Base-by-base conservation (phyloP, 2,888 invertebrate genomes). In the Andrena trimmerana region DNA sequence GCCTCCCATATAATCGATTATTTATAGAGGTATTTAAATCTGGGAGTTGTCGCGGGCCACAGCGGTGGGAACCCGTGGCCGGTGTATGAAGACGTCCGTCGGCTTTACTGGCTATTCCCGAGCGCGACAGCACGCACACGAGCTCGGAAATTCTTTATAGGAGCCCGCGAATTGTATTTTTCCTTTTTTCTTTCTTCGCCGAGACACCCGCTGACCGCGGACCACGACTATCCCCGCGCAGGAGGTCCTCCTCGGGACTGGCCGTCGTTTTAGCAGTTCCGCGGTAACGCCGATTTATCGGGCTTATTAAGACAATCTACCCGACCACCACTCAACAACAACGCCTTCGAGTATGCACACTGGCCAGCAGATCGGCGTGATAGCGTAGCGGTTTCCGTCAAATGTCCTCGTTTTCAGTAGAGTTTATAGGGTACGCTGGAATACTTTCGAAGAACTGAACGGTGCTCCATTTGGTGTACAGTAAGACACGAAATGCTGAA, bases 1-100 rank as follows among this genome's bases (percentile, higher is more conserved):
- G 86, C 81, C 82, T 79, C 78, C 90, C 91, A 90, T 93, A 93
- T 92, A 93, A 92, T 92, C 91, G 92, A 92, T 92, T 93, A 93
- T 93, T 93, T 93, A 93, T 92, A 87, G 92, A 88, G 91, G 91
- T 86, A 86, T 86, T 86, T 85, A 81, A 86, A 83, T 84, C 80
- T 86, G 79, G 73, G 83, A 87, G 82, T 87, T 85, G 87, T 86
- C 78, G 70, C 71, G 78, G 50, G 27, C 66, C 42, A 57, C 69
- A 77, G 70, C 59, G 77, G 72, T 65, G 77, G 80, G 66, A 78
- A 76, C 78, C 63, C 68, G 78, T 78, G 50, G 70, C 70, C 60
- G 69, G 36, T 63, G 88, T 86, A 93, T 93, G 91, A 92, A 93
- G 92, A 93, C 91, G 90, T 93, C 85, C 86, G 79, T 88, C 86